Evolutionary conservation across 2,888 invertebrate species (phyloP).

Genomic region (Drosophila mimica): DNA sequence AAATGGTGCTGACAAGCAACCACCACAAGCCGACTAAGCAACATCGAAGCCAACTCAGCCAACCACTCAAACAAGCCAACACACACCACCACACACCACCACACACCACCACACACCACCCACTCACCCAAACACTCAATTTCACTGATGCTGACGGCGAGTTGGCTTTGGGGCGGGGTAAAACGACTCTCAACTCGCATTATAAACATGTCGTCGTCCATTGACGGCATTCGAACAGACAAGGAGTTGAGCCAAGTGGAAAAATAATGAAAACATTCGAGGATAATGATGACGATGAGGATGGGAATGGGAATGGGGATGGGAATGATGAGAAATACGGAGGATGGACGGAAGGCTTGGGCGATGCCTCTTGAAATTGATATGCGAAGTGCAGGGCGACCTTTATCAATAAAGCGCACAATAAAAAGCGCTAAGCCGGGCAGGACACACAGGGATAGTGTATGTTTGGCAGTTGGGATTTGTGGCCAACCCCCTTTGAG

Average conservation of each 20-base stretch:
- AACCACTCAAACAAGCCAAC: constrained; percentile 5
- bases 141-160: not conserved
- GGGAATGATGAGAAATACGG: not conserved
- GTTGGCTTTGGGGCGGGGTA: not conserved
- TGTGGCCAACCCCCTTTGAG: constrained; percentile 47
- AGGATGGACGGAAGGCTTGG: constrained; percentile 8
- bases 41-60: constrained; percentile 23
- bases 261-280: constrained; percentile 84
- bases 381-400: constrained; percentile 56
- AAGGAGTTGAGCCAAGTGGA: constrained; percentile 84
- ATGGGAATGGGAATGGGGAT: not conserved
- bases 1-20: constrained; percentile 64
- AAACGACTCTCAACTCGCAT: constrained; percentile 50
- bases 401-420: constrained; percentile 62
- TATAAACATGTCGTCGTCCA: constrained; percentile 67
- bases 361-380: constrained; percentile 78
- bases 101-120: constrained; percentile 1
- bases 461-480: constrained; percentile 40
- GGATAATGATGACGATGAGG: constrained; percentile 65
- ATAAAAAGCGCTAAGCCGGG: constrained; percentile 56
- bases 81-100: no score
- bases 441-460: constrained; percentile 20
- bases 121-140: constrained; percentile 12
- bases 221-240: constrained; percentile 83
- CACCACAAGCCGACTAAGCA: constrained; percentile 32